These are phyloP conservation scores for Gallinago undulata DNA, from an alignment of 2,113 vertebrate genomes.

Conservation along the genomic window DNA sequence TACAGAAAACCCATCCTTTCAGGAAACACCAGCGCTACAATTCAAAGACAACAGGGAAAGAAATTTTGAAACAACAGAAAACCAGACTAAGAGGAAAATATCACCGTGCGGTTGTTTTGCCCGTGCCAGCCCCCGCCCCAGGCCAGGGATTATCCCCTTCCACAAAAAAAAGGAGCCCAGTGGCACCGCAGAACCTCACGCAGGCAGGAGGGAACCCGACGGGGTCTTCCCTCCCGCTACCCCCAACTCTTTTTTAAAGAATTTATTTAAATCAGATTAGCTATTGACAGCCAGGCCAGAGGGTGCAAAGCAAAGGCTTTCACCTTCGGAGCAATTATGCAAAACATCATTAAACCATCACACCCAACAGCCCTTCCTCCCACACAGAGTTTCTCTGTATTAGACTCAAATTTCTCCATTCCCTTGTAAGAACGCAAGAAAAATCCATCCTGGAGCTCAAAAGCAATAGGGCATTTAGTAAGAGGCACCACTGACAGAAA, in stretches of 20 bases:
- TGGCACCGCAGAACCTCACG: not conserved
- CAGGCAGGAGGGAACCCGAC: not conserved
- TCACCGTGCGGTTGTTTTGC: fast-evolving
- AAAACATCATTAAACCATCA: not conserved
- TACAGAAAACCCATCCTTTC: not conserved
- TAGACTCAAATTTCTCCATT: not conserved
- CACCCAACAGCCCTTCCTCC: not conserved
- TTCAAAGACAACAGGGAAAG: not conserved
- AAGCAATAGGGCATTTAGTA: fast-evolving
- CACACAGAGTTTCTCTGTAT: not conserved
- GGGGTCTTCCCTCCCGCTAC: not conserved
- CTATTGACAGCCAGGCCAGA: not conserved
- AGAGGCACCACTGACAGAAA: not conserved
- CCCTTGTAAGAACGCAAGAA: not conserved
- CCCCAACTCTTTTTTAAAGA: not conserved
- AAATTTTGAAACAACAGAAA: not conserved
- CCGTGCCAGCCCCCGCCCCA: not conserved
- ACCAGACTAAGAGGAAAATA: not conserved
- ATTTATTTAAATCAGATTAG: not conserved
- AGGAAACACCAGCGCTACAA: not conserved
- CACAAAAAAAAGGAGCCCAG: not conserved
- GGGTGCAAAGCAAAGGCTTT: not conserved
- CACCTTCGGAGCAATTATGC: not conserved
- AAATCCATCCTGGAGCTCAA: not conserved
- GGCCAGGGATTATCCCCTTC: not conserved